phyloP scores from a whole-genome alignment of 2,113 vertebrate species.

The Gasterosteus aculeatus region DNA sequence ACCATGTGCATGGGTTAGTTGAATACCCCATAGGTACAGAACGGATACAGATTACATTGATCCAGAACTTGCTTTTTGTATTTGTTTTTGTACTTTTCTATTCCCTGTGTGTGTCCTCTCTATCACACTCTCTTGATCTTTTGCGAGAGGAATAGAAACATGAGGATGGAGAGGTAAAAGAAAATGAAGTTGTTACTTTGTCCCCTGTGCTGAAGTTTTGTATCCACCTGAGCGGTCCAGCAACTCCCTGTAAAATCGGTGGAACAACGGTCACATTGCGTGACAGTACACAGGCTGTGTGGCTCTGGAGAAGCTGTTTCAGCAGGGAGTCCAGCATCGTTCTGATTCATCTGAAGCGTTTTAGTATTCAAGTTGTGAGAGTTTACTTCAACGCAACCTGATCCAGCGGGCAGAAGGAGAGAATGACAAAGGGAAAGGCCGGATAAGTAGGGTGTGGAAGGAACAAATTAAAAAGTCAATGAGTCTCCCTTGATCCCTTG shows the following conservation, averaged over 20 bases:
- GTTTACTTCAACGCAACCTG: slow-evolving; percentile 23
- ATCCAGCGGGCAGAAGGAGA: slow-evolving; percentile 3
- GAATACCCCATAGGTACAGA: slow-evolving; percentile 17
- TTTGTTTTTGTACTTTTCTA: slow-evolving; percentile 40
- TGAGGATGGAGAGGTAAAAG: slow-evolving; percentile 6
- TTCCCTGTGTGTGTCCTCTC: slow-evolving; percentile 23
- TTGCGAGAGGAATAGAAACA: slow-evolving; percentile 5
- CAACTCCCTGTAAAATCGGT: no score
- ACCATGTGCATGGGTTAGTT: neutral
- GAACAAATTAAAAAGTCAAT: slow-evolving; percentile 63
- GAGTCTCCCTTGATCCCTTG: slow-evolving; percentile 53
- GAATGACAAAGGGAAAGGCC: slow-evolving; percentile 6
- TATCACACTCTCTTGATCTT: slow-evolving; percentile 22
- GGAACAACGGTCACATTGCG: no score
- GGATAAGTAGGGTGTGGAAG: slow-evolving; percentile 17
- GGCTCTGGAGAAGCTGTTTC: no score
- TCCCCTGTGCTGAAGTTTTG: slow-evolving; percentile 32
- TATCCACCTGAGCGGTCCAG: no score
- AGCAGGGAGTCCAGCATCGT: slow-evolving; percentile 8
- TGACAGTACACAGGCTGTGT: no score
- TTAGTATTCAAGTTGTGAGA: slow-evolving; percentile 30
- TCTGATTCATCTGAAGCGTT: slow-evolving; percentile 31
- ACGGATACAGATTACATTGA: slow-evolving; percentile 40
- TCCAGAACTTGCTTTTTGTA: slow-evolving; percentile 7
- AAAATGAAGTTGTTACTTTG: slow-evolving; percentile 40